Evolutionary conservation across 2,797 vertebrate species (phyloP).

Genomic region (Rhynchonycteris naso): DNA sequence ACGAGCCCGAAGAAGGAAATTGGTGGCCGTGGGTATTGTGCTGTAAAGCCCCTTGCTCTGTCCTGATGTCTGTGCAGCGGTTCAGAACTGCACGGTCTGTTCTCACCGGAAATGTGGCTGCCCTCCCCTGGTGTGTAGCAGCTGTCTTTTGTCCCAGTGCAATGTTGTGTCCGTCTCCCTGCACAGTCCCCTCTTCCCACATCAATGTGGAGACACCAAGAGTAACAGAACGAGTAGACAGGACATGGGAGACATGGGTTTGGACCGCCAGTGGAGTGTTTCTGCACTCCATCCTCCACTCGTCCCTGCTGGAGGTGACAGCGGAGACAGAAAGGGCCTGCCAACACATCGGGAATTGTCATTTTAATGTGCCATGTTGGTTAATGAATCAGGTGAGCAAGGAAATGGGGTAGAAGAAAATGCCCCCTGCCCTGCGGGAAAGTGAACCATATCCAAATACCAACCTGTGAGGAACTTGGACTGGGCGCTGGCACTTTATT

Average conservation of each 20-base stretch:
- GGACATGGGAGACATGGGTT: background rate
- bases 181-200: background rate
- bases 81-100: background rate
- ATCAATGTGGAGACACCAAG: fast-evolving
- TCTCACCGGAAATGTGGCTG: background rate
- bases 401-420: background rate
- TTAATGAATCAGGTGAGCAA: background rate
- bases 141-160: background rate
- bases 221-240: background rate
- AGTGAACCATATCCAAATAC: background rate
- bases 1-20: background rate
- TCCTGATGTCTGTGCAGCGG: background rate
- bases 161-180: background rate
- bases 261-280: background rate
- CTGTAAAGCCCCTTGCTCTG: background rate
- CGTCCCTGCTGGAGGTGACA: no score
- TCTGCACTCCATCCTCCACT: no score
- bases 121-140: fast-evolving
- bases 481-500: background rate
- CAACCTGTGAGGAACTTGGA: background rate
- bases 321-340: background rate
- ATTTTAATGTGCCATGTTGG: background rate
- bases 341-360: fast-evolving
- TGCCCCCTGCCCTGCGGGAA: background rate
- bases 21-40: fast-evolving